These are phyloP conservation scores for Ammodytes marinus DNA, from an alignment of 2,113 vertebrate genomes.

Conservation along the genomic window DNA sequence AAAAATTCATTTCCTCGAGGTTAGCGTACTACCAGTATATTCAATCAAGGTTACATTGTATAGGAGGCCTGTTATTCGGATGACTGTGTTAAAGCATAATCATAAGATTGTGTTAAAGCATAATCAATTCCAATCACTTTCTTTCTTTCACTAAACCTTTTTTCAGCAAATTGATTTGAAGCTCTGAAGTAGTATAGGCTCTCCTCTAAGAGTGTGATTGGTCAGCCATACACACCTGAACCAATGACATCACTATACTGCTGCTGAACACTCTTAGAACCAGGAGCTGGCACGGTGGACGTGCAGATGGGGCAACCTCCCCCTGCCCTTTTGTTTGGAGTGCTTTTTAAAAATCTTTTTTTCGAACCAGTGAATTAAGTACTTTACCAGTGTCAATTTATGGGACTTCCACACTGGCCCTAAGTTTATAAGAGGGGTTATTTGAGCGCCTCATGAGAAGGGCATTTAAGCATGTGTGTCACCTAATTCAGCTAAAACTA, in stretches of 20 bases:
- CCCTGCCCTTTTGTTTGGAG: too few relatives aligned
- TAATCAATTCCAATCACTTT: neutral
- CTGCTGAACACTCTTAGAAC: neutral
- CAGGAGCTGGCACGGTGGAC: too few relatives aligned
- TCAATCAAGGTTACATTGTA: conserved; percentile 10
- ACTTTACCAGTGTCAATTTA: too few relatives aligned
- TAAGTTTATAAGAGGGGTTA: too few relatives aligned
- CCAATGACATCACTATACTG: neutral
- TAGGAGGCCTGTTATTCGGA: neutral
- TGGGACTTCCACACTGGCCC: too few relatives aligned
- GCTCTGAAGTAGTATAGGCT: neutral
- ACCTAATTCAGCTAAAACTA: too few relatives aligned
- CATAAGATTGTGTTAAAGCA: neutral
- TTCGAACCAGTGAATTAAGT: too few relatives aligned
- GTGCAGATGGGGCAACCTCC: too few relatives aligned
- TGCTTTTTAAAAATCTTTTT: too few relatives aligned
- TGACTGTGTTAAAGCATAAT: neutral
- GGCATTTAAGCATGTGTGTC: too few relatives aligned
- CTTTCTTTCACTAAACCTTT: neutral
- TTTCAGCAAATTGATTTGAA: neutral
- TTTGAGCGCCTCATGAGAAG: too few relatives aligned
- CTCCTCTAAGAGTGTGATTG: neutral
- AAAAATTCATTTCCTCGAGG: conserved; percentile 18
- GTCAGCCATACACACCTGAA: neutral
- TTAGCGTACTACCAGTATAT: neutral